Evolutionary conservation across 2,113 vertebrate genomes (phyloP).

Genomic region (Arvicanthis niloticus): DNA sequence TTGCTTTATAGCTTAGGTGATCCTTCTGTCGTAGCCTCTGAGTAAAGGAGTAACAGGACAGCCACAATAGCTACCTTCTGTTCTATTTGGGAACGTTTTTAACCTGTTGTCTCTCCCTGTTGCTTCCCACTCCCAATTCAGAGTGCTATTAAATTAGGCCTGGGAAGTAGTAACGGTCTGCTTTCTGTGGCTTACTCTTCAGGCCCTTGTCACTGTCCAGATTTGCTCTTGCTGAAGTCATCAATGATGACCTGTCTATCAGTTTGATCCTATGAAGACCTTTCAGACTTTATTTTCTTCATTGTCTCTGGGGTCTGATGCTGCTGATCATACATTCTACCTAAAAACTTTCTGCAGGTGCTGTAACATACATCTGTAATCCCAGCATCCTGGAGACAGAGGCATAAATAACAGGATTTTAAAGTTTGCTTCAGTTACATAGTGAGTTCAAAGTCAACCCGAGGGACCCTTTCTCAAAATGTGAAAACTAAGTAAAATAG

Average conservation of each 20-base stretch:
- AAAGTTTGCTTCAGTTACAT: background rate
- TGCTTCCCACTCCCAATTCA: background rate
- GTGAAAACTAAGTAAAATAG: background rate
- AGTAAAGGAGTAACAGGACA: background rate
- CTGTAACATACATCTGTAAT: background rate
- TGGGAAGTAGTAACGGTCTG: background rate
- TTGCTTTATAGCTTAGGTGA: background rate
- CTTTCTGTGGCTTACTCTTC: background rate
- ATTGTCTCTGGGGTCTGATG: background rate
- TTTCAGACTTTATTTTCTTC: background rate
- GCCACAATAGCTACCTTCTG: background rate
- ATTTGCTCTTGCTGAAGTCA: background rate
- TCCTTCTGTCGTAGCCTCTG: background rate
- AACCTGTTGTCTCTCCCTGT: background rate
- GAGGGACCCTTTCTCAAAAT: background rate
- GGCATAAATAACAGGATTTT: background rate
- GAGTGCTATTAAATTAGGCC: background rate
- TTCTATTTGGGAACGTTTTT: background rate
- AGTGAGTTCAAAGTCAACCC: background rate
- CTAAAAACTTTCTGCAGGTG: background rate
- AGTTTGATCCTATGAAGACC: background rate
- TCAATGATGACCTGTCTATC: background rate
- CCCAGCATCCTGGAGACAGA: background rate
- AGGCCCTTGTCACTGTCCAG: background rate
- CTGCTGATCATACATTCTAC: background rate